These are phyloP conservation scores for Nannobrachium achirus DNA, from an alignment of 2,113 vertebrate genomes.

Conservation along the genomic window DNA sequence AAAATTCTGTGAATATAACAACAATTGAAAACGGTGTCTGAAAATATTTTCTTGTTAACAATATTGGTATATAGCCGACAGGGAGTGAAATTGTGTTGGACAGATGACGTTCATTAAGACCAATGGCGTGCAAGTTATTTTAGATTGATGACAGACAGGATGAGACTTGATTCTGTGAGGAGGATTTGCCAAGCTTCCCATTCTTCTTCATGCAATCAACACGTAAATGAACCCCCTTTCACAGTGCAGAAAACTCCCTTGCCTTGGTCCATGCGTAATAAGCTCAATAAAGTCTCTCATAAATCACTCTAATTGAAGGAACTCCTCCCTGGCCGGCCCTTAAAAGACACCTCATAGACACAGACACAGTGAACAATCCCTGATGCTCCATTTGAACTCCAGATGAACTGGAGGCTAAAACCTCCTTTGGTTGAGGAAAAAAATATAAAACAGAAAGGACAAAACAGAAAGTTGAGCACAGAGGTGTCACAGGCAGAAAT, in stretches of 20 bases:
- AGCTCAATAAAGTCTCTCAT: conserved; percentile 87
- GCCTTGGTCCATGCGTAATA: conserved; percentile 66
- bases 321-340: conserved; percentile 89
- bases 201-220: conserved; percentile 68
- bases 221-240: conserved; percentile 59
- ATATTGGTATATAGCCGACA: conserved; percentile 26
- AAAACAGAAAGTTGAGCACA: conserved; percentile 39
- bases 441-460: conserved; percentile 42
- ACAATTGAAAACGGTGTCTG: conserved; percentile 1
- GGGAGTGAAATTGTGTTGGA: conserved; percentile 31
- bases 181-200: conserved; percentile 51
- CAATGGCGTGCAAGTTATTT: conserved; percentile 67
- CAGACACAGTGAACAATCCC: conserved; percentile 80
- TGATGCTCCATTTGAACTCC: conserved; percentile 83
- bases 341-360: conserved; percentile 88
- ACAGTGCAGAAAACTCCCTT: conserved; percentile 50
- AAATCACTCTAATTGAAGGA: conserved; percentile 98
- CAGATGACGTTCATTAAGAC: conserved; percentile 63
- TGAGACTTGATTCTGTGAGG: conserved; percentile 59
- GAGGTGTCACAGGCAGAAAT: conserved; percentile 26
- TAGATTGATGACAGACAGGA: conserved; percentile 62
- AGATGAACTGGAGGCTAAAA: conserved; percentile 65
- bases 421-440: conserved; percentile 56
- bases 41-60: conserved; percentile 21
- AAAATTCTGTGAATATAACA: neutral